These are phyloP conservation scores for Eledona agricola DNA, from an alignment of 2,888 invertebrate genomes.

Conservation along the genomic window DNA sequence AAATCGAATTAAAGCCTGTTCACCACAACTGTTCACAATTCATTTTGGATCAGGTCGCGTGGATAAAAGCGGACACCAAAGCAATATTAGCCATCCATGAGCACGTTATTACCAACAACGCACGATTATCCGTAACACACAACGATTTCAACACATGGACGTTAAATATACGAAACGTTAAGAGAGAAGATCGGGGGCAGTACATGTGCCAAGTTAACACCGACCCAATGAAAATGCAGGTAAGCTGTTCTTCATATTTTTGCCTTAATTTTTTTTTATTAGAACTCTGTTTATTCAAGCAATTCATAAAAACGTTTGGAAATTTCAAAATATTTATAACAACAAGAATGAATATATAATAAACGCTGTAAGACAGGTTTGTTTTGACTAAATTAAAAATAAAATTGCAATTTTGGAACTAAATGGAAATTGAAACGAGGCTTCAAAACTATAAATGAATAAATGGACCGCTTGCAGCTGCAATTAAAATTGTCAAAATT, in stretches of 20 bases:
- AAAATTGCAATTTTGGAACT: too few relatives aligned
- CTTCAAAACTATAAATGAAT: too few relatives aligned
- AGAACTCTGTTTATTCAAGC: not conserved
- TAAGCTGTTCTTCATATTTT: constrained; percentile 63
- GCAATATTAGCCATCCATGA: constrained; percentile 93
- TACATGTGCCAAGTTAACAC: constrained; percentile 97
- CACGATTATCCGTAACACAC: constrained; percentile 87
- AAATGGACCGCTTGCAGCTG: too few relatives aligned
- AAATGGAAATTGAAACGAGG: too few relatives aligned
- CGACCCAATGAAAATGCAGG: constrained; percentile 95
- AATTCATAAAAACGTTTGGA: too few relatives aligned
- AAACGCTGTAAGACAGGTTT: too few relatives aligned
- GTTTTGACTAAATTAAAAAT: too few relatives aligned
- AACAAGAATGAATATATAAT: too few relatives aligned
- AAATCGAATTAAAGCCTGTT: constrained; percentile 47
- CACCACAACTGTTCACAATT: constrained; percentile 50
- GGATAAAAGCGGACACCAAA: constrained; percentile 94
- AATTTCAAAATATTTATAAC: too few relatives aligned
- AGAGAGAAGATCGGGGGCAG: constrained; percentile 86
- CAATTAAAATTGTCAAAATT: too few relatives aligned
- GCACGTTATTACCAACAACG: constrained; percentile 93
- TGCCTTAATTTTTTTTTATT: not conserved
- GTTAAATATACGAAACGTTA: constrained; percentile 84
- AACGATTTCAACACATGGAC: constrained; percentile 95
- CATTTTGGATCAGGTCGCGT: constrained; percentile 78